Conservation (phyloP, 2,113 vertebrate genomes). For the Panthera uncia region DNA sequence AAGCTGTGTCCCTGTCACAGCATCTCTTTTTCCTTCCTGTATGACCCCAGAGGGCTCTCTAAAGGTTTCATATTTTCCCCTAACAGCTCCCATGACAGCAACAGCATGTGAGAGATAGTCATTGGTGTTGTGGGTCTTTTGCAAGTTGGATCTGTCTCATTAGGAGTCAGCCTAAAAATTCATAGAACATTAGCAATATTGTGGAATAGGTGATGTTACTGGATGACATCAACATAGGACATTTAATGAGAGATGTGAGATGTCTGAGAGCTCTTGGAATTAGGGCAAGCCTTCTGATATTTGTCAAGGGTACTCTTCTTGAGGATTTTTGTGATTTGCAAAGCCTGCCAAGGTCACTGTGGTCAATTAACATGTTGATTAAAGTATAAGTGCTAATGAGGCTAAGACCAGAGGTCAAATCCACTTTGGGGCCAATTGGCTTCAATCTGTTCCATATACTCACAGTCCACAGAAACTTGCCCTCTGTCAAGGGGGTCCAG, state of each 20-base stretch:
- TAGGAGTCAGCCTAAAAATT: conserved; percentile 6
- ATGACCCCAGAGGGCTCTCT: neutral
- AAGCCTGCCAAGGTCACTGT: neutral
- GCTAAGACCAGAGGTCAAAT: neutral
- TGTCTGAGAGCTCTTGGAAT: neutral
- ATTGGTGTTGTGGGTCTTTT: neutral
- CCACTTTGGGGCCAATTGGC: neutral
- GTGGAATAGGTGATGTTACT: conserved; percentile 8
- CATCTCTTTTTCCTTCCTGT: neutral
- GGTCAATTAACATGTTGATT: conserved; percentile 6
- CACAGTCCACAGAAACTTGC: neutral
- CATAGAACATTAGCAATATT: conserved; percentile 40
- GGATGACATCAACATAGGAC: neutral
- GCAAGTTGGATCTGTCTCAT: neutral
- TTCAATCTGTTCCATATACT: neutral
- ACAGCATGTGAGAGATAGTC: neutral
- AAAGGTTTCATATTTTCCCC: neutral
- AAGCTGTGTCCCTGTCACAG: neutral
- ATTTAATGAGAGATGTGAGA: conserved; percentile 21
- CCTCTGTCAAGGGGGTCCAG: neutral
- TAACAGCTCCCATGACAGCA: neutral
- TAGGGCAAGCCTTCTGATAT: conserved; percentile 24
- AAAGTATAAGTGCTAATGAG: conserved; percentile 47
- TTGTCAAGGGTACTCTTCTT: conserved; percentile 7
- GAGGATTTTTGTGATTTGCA: conserved; percentile 32